phyloP scores from a whole-genome alignment of 2,797 vertebrate genomes.

The Darevskia mixta region DNA sequence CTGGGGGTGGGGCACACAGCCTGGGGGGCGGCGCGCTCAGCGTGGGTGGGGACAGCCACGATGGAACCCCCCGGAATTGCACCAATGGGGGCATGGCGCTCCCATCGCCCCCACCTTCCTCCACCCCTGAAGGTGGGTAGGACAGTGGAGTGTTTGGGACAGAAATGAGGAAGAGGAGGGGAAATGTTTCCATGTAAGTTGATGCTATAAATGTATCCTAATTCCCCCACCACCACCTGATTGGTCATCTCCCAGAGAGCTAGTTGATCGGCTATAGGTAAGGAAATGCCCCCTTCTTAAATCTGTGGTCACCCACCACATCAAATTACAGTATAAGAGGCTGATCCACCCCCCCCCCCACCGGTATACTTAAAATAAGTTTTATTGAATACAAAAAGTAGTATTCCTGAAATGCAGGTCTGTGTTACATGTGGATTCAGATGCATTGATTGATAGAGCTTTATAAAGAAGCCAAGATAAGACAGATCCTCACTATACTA shows the following conservation, averaged over 20 bases:
- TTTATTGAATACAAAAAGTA: not conserved
- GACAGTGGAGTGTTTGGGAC: too few species aligned
- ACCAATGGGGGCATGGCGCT: too few species aligned
- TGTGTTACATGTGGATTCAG: constrained; percentile 15
- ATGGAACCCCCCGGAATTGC: too few species aligned
- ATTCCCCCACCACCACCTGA: not conserved
- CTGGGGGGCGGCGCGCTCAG: too few species aligned
- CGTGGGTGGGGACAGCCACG: too few species aligned
- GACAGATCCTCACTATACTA: constrained; percentile 38
- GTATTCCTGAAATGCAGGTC: not conserved
- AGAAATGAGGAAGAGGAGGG: too few species aligned
- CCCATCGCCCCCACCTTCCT: too few species aligned
- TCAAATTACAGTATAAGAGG: not conserved
- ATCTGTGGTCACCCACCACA: not conserved
- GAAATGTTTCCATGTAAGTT: not conserved
- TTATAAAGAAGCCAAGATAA: constrained; percentile 44
- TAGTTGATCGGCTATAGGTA: not conserved
- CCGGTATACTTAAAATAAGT: not conserved
- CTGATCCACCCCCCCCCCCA: not conserved
- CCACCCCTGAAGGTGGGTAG: too few species aligned
- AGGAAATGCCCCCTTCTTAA: not conserved
- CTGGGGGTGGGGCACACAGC: too few species aligned
- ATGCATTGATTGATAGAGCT: constrained; percentile 29
- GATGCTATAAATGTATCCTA: not conserved
- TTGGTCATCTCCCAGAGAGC: not conserved